Percentiles rank a stretch among this genome's conserved stretches.
Evolutionary conservation across 2,113 vertebrate genomes (phyloP).

Genomic region (Nibea albiflora): DNA sequence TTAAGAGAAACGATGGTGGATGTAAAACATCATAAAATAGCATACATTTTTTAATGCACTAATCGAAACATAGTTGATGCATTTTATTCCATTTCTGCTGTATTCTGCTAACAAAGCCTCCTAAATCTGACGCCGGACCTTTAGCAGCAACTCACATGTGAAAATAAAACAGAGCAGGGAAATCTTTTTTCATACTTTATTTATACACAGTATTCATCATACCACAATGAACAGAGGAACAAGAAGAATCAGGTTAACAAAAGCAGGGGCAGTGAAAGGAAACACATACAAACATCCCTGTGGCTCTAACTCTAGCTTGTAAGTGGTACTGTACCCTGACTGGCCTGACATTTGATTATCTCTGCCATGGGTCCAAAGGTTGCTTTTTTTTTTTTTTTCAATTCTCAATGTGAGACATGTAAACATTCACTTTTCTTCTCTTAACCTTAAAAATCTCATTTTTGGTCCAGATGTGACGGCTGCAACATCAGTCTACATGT

Average conservation of each 20-base stretch:
- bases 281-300: conserved; percentile 68
- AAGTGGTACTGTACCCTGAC: conserved; percentile 62
- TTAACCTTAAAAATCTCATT: conserved; percentile 49
- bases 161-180: not conserved
- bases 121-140: too few species aligned
- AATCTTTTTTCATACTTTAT: conserved; percentile 82
- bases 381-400: not conserved
- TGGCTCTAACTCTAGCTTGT: conserved; percentile 52
- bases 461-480: conserved; percentile 70
- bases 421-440: conserved; percentile 60
- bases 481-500: conserved; percentile 11
- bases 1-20: too few species aligned
- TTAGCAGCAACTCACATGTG: too few species aligned
- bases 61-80: too few species aligned
- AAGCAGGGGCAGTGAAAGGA: conserved; percentile 69
- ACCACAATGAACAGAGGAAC: conserved; percentile 84
- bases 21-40: too few species aligned
- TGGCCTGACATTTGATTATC: conserved; percentile 42
- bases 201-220: conserved; percentile 83
- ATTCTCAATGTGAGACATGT: conserved; percentile 85
- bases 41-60: too few species aligned
- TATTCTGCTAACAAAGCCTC: too few species aligned
- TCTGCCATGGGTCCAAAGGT: conserved; percentile 29
- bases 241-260: conserved; percentile 79
- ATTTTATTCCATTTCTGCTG: too few species aligned